Conservation (phyloP, 2,113 vertebrate species). For the Panthera uncia region DNA sequence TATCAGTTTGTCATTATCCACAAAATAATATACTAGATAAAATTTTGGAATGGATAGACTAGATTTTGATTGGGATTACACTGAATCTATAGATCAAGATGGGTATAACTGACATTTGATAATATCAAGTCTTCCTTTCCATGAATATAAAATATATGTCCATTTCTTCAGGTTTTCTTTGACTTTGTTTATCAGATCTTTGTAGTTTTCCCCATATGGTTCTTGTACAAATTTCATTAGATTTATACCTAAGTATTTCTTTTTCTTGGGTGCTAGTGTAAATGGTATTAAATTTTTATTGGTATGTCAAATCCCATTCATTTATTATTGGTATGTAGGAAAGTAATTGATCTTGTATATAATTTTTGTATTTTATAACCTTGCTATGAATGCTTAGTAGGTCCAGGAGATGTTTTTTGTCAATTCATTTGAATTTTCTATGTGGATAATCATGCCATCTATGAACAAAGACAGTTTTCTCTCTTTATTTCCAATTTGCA, state of each 20-base stretch:
- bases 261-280: background rate
- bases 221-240: background rate
- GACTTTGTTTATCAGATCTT: background rate
- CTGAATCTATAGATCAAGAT: background rate
- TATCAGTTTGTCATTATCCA: background rate
- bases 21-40: background rate
- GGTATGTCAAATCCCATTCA: background rate
- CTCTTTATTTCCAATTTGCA: background rate
- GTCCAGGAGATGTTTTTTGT: background rate
- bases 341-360: background rate
- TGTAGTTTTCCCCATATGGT: background rate
- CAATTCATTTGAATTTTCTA: background rate
- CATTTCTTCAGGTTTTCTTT: background rate
- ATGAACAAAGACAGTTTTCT: background rate
- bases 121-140: background rate
- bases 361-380: background rate
- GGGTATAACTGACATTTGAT: background rate
- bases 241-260: background rate
- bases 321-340: background rate
- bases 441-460: background rate
- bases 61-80: background rate
- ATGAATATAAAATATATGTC: background rate
- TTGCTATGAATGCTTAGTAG: too few species aligned
- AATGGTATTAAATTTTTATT: background rate
- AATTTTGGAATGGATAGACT: background rate